phyloP scores from a whole-genome alignment of 2,797 vertebrate species.

The Chromis chromis region DNA sequence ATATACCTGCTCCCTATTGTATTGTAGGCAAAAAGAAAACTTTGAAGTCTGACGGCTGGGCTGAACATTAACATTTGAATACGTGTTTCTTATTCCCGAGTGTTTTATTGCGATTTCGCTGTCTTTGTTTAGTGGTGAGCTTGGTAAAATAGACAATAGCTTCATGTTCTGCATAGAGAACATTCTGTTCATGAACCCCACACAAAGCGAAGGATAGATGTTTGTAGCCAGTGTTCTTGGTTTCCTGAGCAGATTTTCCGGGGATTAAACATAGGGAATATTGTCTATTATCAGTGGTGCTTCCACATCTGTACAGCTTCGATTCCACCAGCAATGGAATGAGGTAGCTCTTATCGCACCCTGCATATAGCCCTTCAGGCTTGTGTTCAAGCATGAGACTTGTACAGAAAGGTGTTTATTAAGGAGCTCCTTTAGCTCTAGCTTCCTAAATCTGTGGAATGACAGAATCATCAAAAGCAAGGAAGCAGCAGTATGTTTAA shows the following conservation, averaged over 20 bases:
- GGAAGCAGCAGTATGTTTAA: conserved; percentile 29
- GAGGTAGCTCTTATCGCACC: conserved; percentile 74
- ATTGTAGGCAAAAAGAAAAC: conserved; percentile 61
- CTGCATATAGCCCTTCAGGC: conserved; percentile 70
- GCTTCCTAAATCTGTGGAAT: conserved; percentile 46
- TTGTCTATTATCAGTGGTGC: conserved; percentile 69
- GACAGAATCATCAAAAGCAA: conserved; percentile 45
- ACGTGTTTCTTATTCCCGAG: conserved; percentile 61
- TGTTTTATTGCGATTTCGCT: conserved; percentile 64
- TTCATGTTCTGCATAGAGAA: conserved; percentile 70
- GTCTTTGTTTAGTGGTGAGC: conserved; percentile 73
- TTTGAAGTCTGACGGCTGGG: conserved; percentile 72
- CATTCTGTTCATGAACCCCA: conserved; percentile 71
- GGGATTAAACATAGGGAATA: conserved; percentile 79
- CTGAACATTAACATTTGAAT: conserved; percentile 82
- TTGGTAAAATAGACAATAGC: conserved; percentile 75
- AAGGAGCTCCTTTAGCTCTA: conserved; percentile 65
- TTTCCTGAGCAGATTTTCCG: conserved; percentile 77
- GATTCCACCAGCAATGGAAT: conserved; percentile 65
- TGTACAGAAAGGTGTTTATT: conserved; percentile 71
- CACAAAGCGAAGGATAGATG: conserved; percentile 67
- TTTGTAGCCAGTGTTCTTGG: conserved; percentile 67
- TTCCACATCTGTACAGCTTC: conserved; percentile 69
- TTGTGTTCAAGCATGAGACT: conserved; percentile 53
- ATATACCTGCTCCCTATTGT: conserved; percentile 58